Base-by-base conservation (phyloP, 2,113 vertebrate species). In the Eira barbara region DNA sequence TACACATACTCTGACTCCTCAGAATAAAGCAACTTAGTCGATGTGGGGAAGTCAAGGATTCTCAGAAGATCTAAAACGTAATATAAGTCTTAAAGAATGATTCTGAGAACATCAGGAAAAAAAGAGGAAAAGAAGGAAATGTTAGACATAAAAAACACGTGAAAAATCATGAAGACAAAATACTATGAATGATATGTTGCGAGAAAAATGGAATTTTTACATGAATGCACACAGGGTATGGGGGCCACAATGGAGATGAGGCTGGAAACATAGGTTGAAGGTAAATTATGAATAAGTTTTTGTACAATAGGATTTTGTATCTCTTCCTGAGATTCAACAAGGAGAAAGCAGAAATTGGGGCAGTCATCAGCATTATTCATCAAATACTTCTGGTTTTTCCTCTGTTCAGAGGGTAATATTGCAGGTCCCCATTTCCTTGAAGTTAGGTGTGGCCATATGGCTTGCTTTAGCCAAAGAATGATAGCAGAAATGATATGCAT, bases 191-290 rank as follows among this genome's bases (percentile, higher is more conserved):
- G 20, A 1, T 36, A 59, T 31, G 6, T 61, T 80, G 88, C n/a
- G 25, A 92, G 42, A 52, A 55, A 11, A 39, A 31, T 23, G 25
- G 21, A 42, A 47, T 17, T 59, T 39, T 92, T 55, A 93, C 9
- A 39, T 2, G 23, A 27, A 47, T 39, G 3, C 1, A 34, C 71
- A 47, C 2, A 11, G 11, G 3, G 2, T 6, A 2, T 36, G 2
- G 1, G 9, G 3, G 4, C 2, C 34, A 36, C 0, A 11, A 81
- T 52, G 36, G 13, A 18, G 3, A 59, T 21, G 21, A 36, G 15
- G 31, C 69, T 74, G 13, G 21, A 63, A 80, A 69, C 34, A 5
- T 23, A n/a, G 5, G 3, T 23, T n/a, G 27, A 69, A 36, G 29
- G 31, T 1, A 71, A 49, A 71, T 76, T 18, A 12, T 45, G 29